Conservation (phyloP, 2,888 invertebrate genomes). For the Abscondita cerata region DNA sequence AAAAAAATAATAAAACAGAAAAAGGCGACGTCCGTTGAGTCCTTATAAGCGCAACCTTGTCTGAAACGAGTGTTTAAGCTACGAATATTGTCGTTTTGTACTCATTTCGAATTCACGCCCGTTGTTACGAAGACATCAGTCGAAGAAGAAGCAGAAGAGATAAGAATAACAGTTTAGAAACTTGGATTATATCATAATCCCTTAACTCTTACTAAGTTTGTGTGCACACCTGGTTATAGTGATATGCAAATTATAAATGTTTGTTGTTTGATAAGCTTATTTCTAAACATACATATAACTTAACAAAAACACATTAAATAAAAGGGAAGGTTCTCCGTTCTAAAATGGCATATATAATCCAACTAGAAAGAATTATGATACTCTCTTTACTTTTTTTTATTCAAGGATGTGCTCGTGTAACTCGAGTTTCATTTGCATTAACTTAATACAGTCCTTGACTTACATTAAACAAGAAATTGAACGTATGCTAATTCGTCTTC, state of each 20-base stretch:
- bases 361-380: not conserved
- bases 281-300: not conserved
- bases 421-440: not conserved
- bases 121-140: not conserved
- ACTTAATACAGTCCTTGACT: not conserved
- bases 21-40: too few relatives aligned
- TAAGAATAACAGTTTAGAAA: conserved; percentile 1
- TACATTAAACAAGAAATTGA: not conserved
- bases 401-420: not conserved
- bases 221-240: not conserved
- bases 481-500: conserved; percentile 1
- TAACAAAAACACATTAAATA: not conserved
- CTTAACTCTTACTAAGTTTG: not conserved
- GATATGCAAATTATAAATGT: conserved; percentile 1
- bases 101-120: conserved; percentile 1
- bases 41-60: too few relatives aligned
- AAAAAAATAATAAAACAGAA: too few relatives aligned
- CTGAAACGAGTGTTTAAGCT: too few relatives aligned
- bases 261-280: not conserved
- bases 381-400: not conserved
- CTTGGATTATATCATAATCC: conserved; percentile 3
- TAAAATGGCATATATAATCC: not conserved
- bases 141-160: not conserved
- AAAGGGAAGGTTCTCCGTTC: not conserved
- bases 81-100: too few relatives aligned